A percentile compares a stretch with the other conserved stretches of the same genome.
phyloP scores from a whole-genome alignment of 2,888 invertebrate genomes.

The Heteropelma amictum region DNA sequence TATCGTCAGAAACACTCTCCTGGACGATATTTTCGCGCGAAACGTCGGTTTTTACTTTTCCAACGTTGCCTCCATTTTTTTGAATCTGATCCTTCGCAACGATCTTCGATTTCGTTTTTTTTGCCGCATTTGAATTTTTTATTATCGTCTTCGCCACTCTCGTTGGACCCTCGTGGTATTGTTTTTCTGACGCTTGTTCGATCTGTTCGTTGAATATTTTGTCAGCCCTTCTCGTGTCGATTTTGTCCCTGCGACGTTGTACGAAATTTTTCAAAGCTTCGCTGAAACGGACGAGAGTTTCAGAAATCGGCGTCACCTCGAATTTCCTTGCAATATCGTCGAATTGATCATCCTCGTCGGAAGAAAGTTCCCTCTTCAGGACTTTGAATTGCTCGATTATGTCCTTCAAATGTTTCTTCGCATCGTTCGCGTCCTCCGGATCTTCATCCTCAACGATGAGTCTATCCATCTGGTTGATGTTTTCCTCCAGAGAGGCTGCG shows the following conservation, averaged over 20 bases:
- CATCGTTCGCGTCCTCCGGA: constrained; percentile 61
- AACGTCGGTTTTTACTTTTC: constrained; percentile 10
- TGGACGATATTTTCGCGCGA: constrained; percentile 15
- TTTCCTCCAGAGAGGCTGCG: constrained; percentile 51
- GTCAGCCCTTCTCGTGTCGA: neutral
- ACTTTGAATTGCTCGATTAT: constrained; percentile 74
- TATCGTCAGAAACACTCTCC: constrained; percentile 42
- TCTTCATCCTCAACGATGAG: constrained; percentile 54
- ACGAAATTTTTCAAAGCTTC: constrained; percentile 72
- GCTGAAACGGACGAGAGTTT: constrained; percentile 71
- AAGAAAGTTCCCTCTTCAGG: constrained; percentile 70
- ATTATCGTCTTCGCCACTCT: neutral
- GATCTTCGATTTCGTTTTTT: constrained; percentile 64
- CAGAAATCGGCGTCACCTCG: constrained; percentile 70
- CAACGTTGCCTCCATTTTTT: constrained; percentile 61
- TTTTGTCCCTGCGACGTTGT: constrained; percentile 63
- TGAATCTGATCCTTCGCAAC: constrained; percentile 74
- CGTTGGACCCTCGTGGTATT: too few relatives aligned
- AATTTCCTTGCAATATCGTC: constrained; percentile 70
- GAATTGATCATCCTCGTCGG: constrained; percentile 69
- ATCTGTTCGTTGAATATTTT: neutral
- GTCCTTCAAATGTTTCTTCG: constrained; percentile 71
- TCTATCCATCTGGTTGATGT: constrained; percentile 55
- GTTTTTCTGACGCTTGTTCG: constrained; percentile 22
- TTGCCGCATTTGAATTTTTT: constrained; percentile 43